phyloP scores from a whole-genome alignment of 1,140 invertebrate genomes.

The Harpegnathos saltator region DNA sequence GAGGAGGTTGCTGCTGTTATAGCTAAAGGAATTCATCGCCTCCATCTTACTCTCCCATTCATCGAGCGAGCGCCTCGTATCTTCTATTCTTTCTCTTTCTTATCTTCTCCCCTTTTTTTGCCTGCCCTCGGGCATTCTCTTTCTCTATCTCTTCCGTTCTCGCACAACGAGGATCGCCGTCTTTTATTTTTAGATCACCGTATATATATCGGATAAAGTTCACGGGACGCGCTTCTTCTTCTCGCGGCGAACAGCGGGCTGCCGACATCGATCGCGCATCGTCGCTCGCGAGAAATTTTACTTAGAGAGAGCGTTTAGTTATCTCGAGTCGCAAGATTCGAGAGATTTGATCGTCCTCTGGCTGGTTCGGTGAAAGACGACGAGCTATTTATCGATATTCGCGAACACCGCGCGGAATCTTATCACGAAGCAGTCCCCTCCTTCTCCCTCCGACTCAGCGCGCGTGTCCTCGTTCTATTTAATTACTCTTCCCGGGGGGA shows the following conservation, averaged over 20 bases:
- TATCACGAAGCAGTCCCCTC: neutral
- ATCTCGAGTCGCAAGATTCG: slow-evolving; percentile 14
- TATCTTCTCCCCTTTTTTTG: too few relatives aligned
- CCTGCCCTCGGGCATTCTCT: too few relatives aligned
- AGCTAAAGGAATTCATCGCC: slow-evolving; percentile 44
- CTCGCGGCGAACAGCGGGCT: neutral
- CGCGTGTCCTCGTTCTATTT: neutral
- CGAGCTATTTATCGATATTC: too few relatives aligned
- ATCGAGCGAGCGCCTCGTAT: slow-evolving; percentile 14
- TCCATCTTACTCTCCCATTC: slow-evolving; percentile 48
- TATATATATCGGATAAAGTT: slow-evolving; percentile 48
- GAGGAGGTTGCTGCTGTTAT: slow-evolving; percentile 21
- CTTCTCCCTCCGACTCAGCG: too few relatives aligned
- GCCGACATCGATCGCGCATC: slow-evolving; percentile 8
- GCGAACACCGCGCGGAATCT: too few relatives aligned
- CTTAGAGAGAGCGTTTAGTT: slow-evolving; percentile 29
- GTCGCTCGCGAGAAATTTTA: slow-evolving; percentile 11
- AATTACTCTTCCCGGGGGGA: slow-evolving; percentile 4
- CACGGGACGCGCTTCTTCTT: slow-evolving; percentile 6
- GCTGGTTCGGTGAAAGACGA: too few relatives aligned
- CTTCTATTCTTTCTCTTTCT: neutral
- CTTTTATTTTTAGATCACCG: slow-evolving; percentile 45
- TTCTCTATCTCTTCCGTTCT: too few relatives aligned
- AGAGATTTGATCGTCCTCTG: neutral
- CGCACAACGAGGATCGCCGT: too few relatives aligned